phyloP scores from a whole-genome alignment of 2,888 invertebrate species.

The Halictus quadricinctus region DNA sequence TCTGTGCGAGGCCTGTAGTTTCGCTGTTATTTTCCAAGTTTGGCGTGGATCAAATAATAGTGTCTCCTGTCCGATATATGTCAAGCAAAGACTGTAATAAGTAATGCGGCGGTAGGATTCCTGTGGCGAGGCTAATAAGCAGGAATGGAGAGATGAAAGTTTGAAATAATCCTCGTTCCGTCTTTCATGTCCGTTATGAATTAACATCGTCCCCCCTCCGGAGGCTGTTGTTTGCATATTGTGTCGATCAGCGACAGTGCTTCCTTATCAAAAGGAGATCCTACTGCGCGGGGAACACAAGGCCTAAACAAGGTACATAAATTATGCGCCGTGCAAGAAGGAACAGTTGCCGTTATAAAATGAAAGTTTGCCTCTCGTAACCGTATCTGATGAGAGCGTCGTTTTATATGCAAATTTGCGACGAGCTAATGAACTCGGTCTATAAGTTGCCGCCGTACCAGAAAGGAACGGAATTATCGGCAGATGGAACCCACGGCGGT shows the following conservation, averaged over 20 bases:
- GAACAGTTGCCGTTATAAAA: constrained; percentile 63
- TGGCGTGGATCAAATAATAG: too few species aligned
- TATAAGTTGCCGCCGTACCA: constrained; percentile 32
- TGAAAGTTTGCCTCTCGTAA: constrained; percentile 59
- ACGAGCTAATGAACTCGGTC: constrained; percentile 65
- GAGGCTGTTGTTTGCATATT: constrained; percentile 35
- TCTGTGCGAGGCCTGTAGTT: too few species aligned
- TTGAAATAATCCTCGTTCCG: constrained; percentile 10
- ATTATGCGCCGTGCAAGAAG: constrained; percentile 49
- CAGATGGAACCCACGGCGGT: constrained; percentile 16
- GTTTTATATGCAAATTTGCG: constrained; percentile 68
- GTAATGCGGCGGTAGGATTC: background rate
- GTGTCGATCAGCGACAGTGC: constrained; percentile 26
- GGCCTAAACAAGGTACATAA: constrained; percentile 57
- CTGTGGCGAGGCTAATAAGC: constrained; percentile 12
- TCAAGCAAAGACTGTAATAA: too few species aligned
- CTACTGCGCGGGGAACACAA: constrained; percentile 25
- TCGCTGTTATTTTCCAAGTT: too few species aligned
- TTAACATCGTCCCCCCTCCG: background rate
- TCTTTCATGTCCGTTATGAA: constrained; percentile 21
- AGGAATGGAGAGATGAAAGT: background rate
- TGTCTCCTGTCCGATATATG: too few species aligned
- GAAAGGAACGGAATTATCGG: constrained; percentile 36
- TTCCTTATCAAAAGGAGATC: constrained; percentile 41
- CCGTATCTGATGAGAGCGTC: constrained; percentile 59